Evolutionary conservation across 2,797 vertebrate species (phyloP), one percentile per base, ranked within the genome.

Genomic region (Lophotriccus pileatus): DNA sequence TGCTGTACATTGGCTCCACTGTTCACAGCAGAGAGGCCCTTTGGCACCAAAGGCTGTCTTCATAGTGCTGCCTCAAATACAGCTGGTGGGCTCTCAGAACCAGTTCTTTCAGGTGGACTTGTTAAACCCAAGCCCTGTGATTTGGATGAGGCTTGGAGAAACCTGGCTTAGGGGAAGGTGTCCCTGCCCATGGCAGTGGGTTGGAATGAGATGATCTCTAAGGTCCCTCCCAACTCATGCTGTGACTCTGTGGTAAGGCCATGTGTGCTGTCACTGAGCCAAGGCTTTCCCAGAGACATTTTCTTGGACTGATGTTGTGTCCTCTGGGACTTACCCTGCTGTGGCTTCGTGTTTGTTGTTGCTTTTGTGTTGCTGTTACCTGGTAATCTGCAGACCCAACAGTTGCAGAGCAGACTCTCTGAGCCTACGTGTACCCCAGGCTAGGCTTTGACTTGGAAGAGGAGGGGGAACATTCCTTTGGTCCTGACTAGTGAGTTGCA

Each of bases 301-400:
- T 84, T n/a, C 43, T 94, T 77, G 44, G 66, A 19, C 32, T 2
- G 2, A 30, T 52, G 23, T 8, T 53, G 1, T 15, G 2, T 59
- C 52, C 49, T 58, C 49, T 36, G 49, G 37, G n/a, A 36, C 27
- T 49, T 36, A 16, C 10, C 5, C 32, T 67, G 37, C 24, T 28
- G n/a, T 1, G 5, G 18, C 3, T 90, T 77, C 12, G 0, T 13
- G 1, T 39, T 14, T 52, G 7, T 14, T n/a, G 41, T 17, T 52
- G 55, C 28, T 41, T 70, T 58, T 3, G 8, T 25, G 10, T 5
- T 37, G 50, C 37, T 76, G 59, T 56, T 60, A 8, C 34, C 52
- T 50, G n/a, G 30, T 25, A 34, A 43, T 36, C 25, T 13, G 27
- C 10, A 39, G 49, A n/a, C 62, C 77, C 64, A 46, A 25, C 32